Evolutionary conservation across 2,888 invertebrate genomes (phyloP).

Genomic region (Troides oblongomaculatus): DNA sequence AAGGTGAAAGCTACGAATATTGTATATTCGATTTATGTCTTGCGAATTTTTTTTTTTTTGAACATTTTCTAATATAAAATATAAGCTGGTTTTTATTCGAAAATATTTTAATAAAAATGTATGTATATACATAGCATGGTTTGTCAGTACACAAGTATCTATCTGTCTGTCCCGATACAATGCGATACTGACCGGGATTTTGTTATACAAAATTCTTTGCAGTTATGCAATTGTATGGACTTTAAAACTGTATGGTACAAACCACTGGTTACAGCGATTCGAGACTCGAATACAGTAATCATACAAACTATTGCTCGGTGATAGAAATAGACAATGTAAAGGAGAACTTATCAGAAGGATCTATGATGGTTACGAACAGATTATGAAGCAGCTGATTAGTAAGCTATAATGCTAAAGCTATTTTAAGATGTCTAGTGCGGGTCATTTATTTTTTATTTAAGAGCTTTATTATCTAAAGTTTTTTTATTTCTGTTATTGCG

Average conservation of each 20-base stretch:
- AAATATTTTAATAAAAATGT: no score
- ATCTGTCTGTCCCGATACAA: background rate
- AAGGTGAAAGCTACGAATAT: slow-evolving; percentile 7
- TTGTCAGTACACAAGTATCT: no score
- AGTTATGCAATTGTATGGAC: background rate
- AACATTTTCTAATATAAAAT: background rate
- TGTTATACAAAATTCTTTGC: background rate
- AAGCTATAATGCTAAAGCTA: no score
- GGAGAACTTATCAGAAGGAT: no score
- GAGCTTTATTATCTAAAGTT: background rate
- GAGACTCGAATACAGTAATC: no score
- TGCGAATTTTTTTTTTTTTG: background rate
- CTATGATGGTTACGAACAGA: no score
- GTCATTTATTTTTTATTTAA: slow-evolving; percentile 1
- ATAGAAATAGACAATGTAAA: no score
- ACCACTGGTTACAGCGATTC: no score
- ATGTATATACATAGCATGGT: no score
- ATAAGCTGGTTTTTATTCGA: no score
- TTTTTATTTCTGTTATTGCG: background rate
- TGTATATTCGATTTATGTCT: background rate
- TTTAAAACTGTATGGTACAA: background rate
- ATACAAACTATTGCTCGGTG: no score
- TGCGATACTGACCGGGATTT: background rate
- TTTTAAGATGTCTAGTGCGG: background rate
- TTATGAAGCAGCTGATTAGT: no score